Evolutionary conservation across 2,113 vertebrate species (phyloP), one percentile per base, ranked within the genome.

Genomic region (Emydura subglobosa): DNA sequence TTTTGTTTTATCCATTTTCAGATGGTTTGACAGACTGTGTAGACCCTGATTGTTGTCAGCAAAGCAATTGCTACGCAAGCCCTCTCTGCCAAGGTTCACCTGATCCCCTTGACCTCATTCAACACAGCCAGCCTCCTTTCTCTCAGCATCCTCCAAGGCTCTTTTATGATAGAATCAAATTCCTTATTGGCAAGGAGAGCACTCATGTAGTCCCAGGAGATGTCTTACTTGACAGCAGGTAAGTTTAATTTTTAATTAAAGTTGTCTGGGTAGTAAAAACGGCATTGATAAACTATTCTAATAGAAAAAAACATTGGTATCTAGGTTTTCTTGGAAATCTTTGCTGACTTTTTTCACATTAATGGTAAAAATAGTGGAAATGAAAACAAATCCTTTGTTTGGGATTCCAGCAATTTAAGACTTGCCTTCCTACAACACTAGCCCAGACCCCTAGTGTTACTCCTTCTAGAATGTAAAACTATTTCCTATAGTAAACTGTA

Each of bases 31-130:
- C 98, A 39, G 99, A 99, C 98, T 99, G 99, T 22, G 98, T 99
- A 27, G 99, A 99, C 94, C 99, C 99, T 1, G 99, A 99, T 92
- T 99, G 99, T 61, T 99, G 99, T 90, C 99, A 99, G 95, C 99
- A 99, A 97, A 98, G 98, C 97, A 99, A 99, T 91, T 99, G 99
- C 85, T 99, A 98, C 6, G 98, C 98, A 1, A 99, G 99, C 93
- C 98, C 99, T 16, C 98, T 99, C 93, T 99, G 99, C 92, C 99
- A 99, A 93, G 99, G 99, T 51, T 99, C 99, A 0, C 99, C 99
- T 81, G 99, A 99, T 98, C 99, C 99, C 55, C 98, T 99, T 91
- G 99, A 99, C 96, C 98, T 99, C 90, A 98, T 99, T 94, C 99
- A 99, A 96, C 99, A 99, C 96, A 99, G 97, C 97, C 98, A 98